Evolutionary conservation across 2,797 vertebrate species (phyloP).

Genomic region (Loriculus beryllinus): DNA sequence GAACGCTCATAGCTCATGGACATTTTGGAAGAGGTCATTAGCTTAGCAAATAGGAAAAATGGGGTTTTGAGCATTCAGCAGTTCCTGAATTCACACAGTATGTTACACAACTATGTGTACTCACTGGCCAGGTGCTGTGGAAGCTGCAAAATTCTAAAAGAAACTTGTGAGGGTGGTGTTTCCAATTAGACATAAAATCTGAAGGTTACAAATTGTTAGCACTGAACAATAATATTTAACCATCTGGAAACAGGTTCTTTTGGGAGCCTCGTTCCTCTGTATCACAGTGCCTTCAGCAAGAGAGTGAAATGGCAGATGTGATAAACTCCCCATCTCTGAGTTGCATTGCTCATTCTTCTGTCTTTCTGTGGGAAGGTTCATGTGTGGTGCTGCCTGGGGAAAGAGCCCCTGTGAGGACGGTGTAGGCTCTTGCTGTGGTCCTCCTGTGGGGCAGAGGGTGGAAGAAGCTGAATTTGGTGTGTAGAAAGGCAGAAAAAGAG

Average conservation of each 20-base stretch:
- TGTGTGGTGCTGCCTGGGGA: neutral
- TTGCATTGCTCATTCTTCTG: neutral
- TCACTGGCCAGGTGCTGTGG: neutral
- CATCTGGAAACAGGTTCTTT: neutral
- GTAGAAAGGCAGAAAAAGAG: neutral
- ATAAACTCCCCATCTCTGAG: neutral
- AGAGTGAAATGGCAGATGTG: neutral
- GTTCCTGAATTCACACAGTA: neutral
- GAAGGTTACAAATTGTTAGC: neutral
- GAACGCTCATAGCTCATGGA: constrained; percentile 28
- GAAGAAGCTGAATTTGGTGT: neutral
- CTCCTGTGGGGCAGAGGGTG: neutral
- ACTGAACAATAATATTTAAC: neutral
- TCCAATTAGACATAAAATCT: neutral
- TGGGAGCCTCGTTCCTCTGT: accelerated
- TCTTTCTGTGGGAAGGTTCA: neutral
- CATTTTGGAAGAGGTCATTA: constrained; percentile 44
- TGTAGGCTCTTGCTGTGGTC: neutral
- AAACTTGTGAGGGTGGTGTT: neutral
- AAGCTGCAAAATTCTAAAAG: neutral
- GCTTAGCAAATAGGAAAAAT: neutral
- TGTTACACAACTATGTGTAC: neutral
- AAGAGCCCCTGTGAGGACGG: accelerated
- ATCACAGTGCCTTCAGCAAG: neutral
- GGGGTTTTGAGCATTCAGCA: constrained; percentile 16